Evolutionary conservation across 2,797 vertebrate species (phyloP), one percentile per base, ranked within the genome.

Genomic region (Phrynocephalus guinanensis): DNA sequence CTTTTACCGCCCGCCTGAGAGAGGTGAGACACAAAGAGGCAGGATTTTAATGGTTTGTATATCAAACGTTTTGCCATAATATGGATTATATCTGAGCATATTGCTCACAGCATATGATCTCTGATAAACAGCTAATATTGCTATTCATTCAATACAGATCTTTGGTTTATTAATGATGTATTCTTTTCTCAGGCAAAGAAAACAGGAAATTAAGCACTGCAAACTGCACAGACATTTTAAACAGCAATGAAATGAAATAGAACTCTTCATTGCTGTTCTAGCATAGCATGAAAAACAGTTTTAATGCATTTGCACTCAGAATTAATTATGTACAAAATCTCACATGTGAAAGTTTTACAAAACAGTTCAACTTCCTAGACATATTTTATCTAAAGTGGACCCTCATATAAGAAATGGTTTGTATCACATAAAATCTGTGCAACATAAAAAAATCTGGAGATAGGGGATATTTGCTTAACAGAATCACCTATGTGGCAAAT

Each of bases 81-180:
- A 67, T 82, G 1, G 81, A 68, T 90, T 52, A 82, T 20, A 83
- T 77, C 92, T 87, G 86, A 72, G 92, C 79, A 72, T 56, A 56
- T 2, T 86, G 78, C 80, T 91, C 80, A 76, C 80, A 88, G 81
- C 72, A 89, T 86, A 88, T 75, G 79, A 77, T 91, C 81, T 92
- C 87, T 76, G 91, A 94, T 79, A 93, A 89, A 94, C 94, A 87
- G 68, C 83, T 82, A 92, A 83, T 86, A 68, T 75, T 94, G 85
- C 87, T 91, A 92, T 77, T 68, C 90, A 94, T 86, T 92, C 87
- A 93, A 93, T 83, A 82, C 18, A 86, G 3, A 30, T 66, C 90
- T 94, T 93, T 93, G 73, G 92, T 95, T 93, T 95, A 84, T 86
- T 95, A 95, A 93, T 92, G 92, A 86, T 86, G 91, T 86, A 88